Percentiles rank a stretch among this genome's conserved stretches.
Conservation (phyloP, 2,888 invertebrate species). For the Brachypterus glaber region DNA sequence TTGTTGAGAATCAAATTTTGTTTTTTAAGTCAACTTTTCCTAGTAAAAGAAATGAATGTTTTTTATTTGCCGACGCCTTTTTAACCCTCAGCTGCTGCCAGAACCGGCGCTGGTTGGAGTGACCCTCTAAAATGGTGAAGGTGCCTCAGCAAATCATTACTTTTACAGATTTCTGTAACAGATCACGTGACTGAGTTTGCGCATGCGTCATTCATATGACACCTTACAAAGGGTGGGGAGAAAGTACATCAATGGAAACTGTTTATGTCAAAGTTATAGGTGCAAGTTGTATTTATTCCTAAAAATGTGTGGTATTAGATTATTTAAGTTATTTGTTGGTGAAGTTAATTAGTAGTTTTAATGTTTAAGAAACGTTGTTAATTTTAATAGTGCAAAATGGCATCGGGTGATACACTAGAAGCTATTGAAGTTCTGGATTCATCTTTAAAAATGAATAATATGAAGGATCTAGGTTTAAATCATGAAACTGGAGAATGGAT, state of each 20-base stretch:
- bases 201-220: not conserved
- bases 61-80: no score
- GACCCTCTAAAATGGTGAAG: no score
- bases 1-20: no score
- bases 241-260: slow-evolving; percentile 36
- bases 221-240: slow-evolving; percentile 28
- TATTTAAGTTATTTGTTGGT: slow-evolving; percentile 22
- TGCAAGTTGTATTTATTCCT: slow-evolving; percentile 43
- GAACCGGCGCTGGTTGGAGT: no score
- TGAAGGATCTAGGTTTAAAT: slow-evolving; percentile 46
- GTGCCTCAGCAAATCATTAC: no score
- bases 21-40: no score
- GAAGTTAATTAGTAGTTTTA: slow-evolving; percentile 21
- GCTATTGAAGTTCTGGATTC: slow-evolving; percentile 68
- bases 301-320: slow-evolving; percentile 21
- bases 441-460: slow-evolving; percentile 47
- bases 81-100: no score
- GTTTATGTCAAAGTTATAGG: slow-evolving; percentile 40
- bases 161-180: not conserved
- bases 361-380: slow-evolving; percentile 13
- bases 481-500: slow-evolving; percentile 49
- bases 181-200: slow-evolving; percentile 1
- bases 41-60: no score
- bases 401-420: slow-evolving; percentile 73
- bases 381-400: slow-evolving; percentile 51